Base-by-base conservation (phyloP, 1,140 invertebrate genomes). In the Drosophila rufa region DNA sequence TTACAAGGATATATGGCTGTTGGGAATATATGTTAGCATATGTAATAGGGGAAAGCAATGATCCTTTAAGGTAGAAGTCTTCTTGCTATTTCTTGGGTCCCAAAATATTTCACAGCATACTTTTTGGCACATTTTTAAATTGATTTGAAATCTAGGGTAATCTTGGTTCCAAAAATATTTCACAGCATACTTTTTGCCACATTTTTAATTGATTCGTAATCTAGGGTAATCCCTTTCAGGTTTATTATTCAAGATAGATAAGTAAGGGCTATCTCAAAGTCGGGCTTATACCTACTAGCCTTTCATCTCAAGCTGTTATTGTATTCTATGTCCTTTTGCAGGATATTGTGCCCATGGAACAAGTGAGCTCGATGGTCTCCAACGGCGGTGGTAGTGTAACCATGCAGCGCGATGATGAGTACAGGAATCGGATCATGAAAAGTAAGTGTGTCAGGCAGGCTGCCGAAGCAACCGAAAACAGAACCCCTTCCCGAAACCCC, bases 261-360 rank as follows among this genome's bases (percentile, higher is more conserved):
- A 11, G 11, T 22, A 42, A 7, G 40, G 40, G 4, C n/a, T n/a
- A 42, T 42, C 15, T n/a, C 15, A 6, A n/a, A 19, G 43, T 46
- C 11, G n/a, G 17, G 9, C 5, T 4, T 27, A 9, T 55, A 22
- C 3, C 17, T 9, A 2, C 3, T 22, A 38, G 33, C 7, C 33
- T 55, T 8, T 19, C 33, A 36, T 12, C 17, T 55, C 51, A 3
- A 22, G 33, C 40, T 59, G 19, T 65, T 11, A 42, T 30, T 59
- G 40, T 59, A 38, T 40, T 50, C 19, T 53, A 14, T 42, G 69
- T 74, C 47, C 67, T 57, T 45, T 84, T 87, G 50, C 92, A 92
- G 92, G 92, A 92, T 87, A 92, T 92, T 85, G 92, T 92, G 79
- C 92, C 91, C 60, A 92, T 92, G 92, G 92, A 92, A 90, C 92